Percentiles rank a stretch among this genome's conserved stretches.
These are phyloP conservation scores for Anisognathus igniventris DNA, from an alignment of 2,797 vertebrate species.

Conservation along the genomic window DNA sequence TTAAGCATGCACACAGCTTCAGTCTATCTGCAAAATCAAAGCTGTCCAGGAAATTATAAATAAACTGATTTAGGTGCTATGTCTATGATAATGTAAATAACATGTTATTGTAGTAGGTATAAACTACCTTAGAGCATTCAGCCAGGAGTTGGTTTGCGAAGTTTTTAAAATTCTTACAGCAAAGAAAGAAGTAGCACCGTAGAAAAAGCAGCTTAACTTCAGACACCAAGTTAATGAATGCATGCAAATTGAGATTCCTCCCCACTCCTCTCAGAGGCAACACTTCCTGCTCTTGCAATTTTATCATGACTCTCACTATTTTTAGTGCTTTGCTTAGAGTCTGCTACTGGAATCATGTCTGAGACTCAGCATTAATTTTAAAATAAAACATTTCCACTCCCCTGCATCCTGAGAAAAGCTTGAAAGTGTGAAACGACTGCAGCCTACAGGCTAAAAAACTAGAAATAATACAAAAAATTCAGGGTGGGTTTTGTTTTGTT, in stretches of 20 bases:
- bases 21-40: conserved; percentile 75
- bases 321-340: conserved; percentile 23
- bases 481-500: background rate
- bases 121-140: background rate
- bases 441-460: background rate
- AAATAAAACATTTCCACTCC: background rate
- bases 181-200: background rate
- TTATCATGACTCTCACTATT: conserved; percentile 48
- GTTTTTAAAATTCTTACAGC: conserved; percentile 48
- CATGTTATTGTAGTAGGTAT: background rate
- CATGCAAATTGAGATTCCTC: conserved; percentile 53
- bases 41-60: background rate
- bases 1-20: conserved; percentile 65
- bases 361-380: conserved; percentile 16
- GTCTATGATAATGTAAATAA: background rate
- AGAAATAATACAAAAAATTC: background rate
- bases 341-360: background rate
- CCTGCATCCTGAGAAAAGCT: background rate
- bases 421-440: background rate
- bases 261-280: conserved; percentile 29
- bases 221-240: conserved; percentile 46
- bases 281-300: conserved; percentile 50
- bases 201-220: conserved; percentile 10
- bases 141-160: conserved; percentile 30
- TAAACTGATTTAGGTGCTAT: background rate